These are phyloP conservation scores for Zophobas atratus DNA, from an alignment of 1,140 invertebrate species.

Conservation along the genomic window DNA sequence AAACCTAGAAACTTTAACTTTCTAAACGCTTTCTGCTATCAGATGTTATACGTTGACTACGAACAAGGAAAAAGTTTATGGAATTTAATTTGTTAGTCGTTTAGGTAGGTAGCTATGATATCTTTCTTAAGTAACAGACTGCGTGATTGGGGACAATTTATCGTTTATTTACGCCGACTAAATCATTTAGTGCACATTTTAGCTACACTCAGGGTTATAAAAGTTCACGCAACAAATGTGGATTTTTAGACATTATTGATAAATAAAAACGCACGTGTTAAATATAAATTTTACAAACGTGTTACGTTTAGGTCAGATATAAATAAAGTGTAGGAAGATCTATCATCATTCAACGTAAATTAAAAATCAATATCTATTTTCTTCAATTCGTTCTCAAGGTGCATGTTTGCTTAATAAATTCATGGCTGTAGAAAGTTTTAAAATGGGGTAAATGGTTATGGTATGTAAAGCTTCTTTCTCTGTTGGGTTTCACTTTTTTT, in stretches of 20 bases:
- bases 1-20: too few relatives aligned
- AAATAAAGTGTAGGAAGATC: conserved; percentile 22
- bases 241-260: background rate
- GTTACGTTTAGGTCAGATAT: conserved; percentile 6
- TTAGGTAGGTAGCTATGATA: background rate
- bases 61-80: background rate
- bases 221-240: background rate
- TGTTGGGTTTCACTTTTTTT: too few relatives aligned
- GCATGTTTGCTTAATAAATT: background rate
- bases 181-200: conserved; percentile 8
- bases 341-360: background rate
- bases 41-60: background rate
- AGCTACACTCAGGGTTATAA: background rate
- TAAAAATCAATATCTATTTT: conserved; percentile 20
- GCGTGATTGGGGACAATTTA: conserved; percentile 30
- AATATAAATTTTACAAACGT: background rate
- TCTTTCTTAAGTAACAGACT: conserved; percentile 5
- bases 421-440: background rate
- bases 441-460: conserved; percentile 8
- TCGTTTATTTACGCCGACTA: conserved; percentile 17
- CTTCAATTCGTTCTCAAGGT: background rate
- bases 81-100: conserved; percentile 2
- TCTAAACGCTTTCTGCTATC: background rate
- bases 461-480: background rate
- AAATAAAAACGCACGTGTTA: background rate